Base-by-base conservation (phyloP, 2,797 vertebrate genomes). In the Sebastiscus tertius region DNA sequence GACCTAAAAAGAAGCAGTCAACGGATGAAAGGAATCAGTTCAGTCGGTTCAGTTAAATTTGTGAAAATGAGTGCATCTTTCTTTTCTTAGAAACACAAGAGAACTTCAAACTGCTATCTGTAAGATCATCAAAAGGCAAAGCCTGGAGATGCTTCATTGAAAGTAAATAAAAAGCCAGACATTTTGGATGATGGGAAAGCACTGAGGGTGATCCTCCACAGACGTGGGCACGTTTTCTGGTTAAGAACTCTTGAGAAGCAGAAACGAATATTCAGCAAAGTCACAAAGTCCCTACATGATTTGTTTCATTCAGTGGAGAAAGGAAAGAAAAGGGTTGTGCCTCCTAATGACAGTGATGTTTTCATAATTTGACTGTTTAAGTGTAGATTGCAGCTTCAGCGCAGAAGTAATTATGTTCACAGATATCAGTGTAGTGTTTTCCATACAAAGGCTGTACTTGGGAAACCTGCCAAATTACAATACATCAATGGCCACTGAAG, bases 161-260 rank as follows among this genome's bases (percentile, higher is more conserved):
- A 66, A 82, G 58, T 49, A 85, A 87, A 88, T 85, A 83, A 89
- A 87, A 85, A 46, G 49, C 27, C 72, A 74, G 9, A 56, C 72
- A 59, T 73, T 71, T 65, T 26, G 54, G 22, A 72, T 77, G 89
- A 85, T 67, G 75, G 84, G 86, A 83, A 89, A 88, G 67, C 80
- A 81, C 87, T 82, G 68, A 77, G 72, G 85, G 85, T 67, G 82
- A 80, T 85, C 72, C 77, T 88, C 78, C 4, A 5, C 63, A 83
- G 71, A 80, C 26, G 5, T 49, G 22, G 60, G 55, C 54, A 70
- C 10, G 7, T 71, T 81, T 55, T 81, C 62, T 63, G 66, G 34
- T 73, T 49, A 76, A 77, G 42, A 81, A 74, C 60, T 76, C 63
- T 67, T n/a, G 12, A 76, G 60, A 34, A 61, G 60, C 20, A 12